Evolutionary conservation across 1,140 invertebrate genomes (phyloP).

Genomic region (roundworm (Caenorhabditis elegans)): WBcel235 BX284602.5:6904501-6905000

Average conservation of each 20-base stretch:
- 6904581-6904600: constrained; percentile 57
- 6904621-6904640: constrained; percentile 50
- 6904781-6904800: too few species aligned
- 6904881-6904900: too few species aligned
- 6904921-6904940: too few species aligned
- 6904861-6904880: too few species aligned
- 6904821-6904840: too few species aligned
- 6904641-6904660: constrained; percentile 60
- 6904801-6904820: too few species aligned
- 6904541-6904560: constrained; percentile 38
- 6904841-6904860: too few species aligned
- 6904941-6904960: too few species aligned
- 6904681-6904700: constrained; percentile 37
- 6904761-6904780: too few species aligned
- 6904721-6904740: too few species aligned
- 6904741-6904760: too few species aligned
- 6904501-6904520: constrained; percentile 44
- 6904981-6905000: constrained; percentile 42
- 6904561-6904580: constrained; percentile 45
- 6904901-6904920: too few species aligned
- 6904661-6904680: constrained; percentile 51
- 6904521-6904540: constrained; percentile 45
- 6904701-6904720: not conserved
- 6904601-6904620: constrained; percentile 60
- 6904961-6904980: constrained; percentile 46